Evolutionary conservation across 2,113 vertebrate genomes (phyloP).

Genomic region (Pycnonotus jocosus): DNA sequence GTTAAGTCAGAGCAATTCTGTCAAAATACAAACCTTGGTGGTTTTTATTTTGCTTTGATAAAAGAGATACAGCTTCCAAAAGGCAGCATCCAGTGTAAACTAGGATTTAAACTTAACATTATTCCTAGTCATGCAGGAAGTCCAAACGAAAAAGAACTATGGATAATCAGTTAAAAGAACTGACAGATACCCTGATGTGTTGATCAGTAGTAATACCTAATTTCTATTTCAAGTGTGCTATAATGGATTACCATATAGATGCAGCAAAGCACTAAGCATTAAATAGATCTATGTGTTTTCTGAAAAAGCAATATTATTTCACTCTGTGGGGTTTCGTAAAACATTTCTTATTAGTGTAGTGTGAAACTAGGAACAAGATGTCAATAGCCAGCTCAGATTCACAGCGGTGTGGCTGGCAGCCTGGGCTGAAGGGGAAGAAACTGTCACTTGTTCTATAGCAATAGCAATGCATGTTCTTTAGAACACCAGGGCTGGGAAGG

Average conservation of each 20-base stretch:
- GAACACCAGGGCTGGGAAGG: not conserved
- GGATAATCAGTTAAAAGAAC: conserved; percentile 84
- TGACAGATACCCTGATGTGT: conserved; percentile 70
- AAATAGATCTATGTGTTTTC: conserved; percentile 69
- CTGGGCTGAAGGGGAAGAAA: not conserved
- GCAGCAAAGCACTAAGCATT: conserved; percentile 72
- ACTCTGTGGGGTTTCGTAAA: conserved; percentile 61
- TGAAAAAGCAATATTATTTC: conserved; percentile 70
- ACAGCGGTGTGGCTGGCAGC: not conserved
- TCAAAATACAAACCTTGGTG: not conserved
- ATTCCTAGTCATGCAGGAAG: conserved; percentile 85
- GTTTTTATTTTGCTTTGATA: not conserved
- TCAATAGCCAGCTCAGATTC: conserved; percentile 58
- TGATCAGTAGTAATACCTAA: conserved; percentile 85
- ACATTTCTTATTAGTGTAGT: conserved; percentile 55
- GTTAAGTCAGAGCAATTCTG: not conserved
- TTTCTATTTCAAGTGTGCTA: conserved; percentile 86
- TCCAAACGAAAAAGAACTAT: conserved; percentile 78
- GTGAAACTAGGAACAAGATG: conserved; percentile 57
- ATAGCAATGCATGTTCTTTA: not conserved
- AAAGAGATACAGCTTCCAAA: not conserved
- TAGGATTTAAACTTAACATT: conserved; percentile 67
- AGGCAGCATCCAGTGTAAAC: conserved; percentile 58
- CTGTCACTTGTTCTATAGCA: not conserved
- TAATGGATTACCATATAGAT: conserved; percentile 88